Percentiles rank a stretch among this genome's conserved stretches.
These are phyloP conservation scores for Patella pellucida DNA, from an alignment of 2,888 invertebrate genomes.

Conservation along the genomic window DNA sequence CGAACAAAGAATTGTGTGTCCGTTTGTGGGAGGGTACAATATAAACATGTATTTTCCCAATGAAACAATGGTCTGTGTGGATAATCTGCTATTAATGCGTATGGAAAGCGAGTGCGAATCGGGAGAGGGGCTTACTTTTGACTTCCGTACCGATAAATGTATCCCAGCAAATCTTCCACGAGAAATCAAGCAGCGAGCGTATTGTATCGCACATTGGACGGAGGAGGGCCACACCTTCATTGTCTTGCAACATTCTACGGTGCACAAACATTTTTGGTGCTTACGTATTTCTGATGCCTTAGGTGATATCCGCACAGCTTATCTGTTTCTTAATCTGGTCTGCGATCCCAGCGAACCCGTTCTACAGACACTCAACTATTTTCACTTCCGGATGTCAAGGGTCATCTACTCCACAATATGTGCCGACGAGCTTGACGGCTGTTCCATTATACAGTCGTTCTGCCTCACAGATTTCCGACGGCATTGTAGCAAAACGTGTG, in stretches of 20 bases:
- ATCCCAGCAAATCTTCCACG: slow-evolving; percentile 40
- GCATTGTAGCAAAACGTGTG: slow-evolving; percentile 36
- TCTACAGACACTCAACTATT: slow-evolving; percentile 30
- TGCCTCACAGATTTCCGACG: slow-evolving; percentile 38
- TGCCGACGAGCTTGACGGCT: slow-evolving; percentile 51
- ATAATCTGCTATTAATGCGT: slow-evolving; percentile 37
- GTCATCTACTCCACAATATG: slow-evolving; percentile 44
- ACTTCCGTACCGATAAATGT: slow-evolving; percentile 52
- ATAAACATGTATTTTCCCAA: slow-evolving; percentile 36
- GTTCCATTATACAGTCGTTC: slow-evolving; percentile 41
- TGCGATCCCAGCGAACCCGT: slow-evolving; percentile 45
- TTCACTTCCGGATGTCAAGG: slow-evolving; percentile 30
- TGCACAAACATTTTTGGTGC: slow-evolving; percentile 42
- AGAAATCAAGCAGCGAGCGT: slow-evolving; percentile 37
- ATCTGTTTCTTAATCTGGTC: slow-evolving; percentile 54
- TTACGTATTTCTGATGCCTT: slow-evolving; percentile 47
- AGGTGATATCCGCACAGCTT: slow-evolving; percentile 42
- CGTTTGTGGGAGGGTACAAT: slow-evolving; percentile 44
- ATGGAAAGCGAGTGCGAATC: slow-evolving; percentile 61
- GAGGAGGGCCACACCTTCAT: slow-evolving; percentile 49
- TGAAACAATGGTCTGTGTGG: slow-evolving; percentile 34
- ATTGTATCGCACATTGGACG: slow-evolving; percentile 55
- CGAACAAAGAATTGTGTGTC: slow-evolving; percentile 34
- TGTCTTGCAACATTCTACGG: slow-evolving; percentile 39
- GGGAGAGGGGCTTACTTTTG: slow-evolving; percentile 56